Conservation (phyloP, 1,140 invertebrate species). For the Nasonia longicornis region DNA sequence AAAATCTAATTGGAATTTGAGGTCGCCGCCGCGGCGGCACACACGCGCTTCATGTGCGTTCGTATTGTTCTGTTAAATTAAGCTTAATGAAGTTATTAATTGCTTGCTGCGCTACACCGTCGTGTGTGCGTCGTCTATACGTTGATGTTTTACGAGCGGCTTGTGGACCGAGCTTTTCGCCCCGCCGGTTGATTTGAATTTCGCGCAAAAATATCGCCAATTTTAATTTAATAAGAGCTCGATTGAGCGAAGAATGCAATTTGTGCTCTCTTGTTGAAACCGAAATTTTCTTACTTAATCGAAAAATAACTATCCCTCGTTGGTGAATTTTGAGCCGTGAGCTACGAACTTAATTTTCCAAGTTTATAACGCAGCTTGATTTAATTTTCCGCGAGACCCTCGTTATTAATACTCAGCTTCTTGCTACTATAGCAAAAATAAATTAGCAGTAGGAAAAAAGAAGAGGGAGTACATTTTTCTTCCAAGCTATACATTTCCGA, state of each 20-base stretch:
- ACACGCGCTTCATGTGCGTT: background rate
- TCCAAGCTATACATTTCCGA: background rate
- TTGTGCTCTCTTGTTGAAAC: too few relatives aligned
- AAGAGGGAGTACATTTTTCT: background rate
- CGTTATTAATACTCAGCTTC: too few relatives aligned
- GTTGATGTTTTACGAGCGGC: too few relatives aligned
- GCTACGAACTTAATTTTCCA: too few relatives aligned
- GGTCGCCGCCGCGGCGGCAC: constrained; percentile 17
- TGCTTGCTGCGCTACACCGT: background rate
- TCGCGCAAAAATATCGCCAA: background rate
- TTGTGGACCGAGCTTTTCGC: too few relatives aligned
- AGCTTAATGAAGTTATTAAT: constrained; percentile 44
- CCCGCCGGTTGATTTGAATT: background rate
- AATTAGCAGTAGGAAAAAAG: constrained; percentile 44
- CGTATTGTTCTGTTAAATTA: constrained; percentile 37
- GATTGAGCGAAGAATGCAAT: too few relatives aligned
- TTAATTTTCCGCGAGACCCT: too few relatives aligned
- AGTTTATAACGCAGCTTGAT: too few relatives aligned
- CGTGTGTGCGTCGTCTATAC: background rate
- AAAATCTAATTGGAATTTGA: constrained; percentile 60
- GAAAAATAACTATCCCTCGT: too few relatives aligned
- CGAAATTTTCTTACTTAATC: too few relatives aligned
- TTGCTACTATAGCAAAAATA: constrained; percentile 42
- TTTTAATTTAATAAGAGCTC: too few relatives aligned
- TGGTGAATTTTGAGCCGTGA: too few relatives aligned